These are phyloP conservation scores for Poecilus cupreus DNA, from an alignment of 2,888 invertebrate genomes.

Conservation along the genomic window DNA sequence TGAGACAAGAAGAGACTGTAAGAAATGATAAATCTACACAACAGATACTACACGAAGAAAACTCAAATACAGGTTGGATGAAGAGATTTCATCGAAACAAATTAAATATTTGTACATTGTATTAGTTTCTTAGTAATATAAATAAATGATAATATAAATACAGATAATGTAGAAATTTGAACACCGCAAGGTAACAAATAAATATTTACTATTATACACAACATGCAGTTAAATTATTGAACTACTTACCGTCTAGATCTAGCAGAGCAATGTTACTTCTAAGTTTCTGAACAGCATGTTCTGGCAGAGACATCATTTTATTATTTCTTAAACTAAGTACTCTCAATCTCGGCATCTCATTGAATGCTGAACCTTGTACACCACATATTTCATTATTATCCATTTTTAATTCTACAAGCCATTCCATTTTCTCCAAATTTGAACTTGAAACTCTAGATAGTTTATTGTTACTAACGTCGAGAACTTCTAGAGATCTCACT, in stretches of 20 bases:
- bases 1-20: too few species aligned
- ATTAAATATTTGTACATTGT: too few species aligned
- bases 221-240: background rate
- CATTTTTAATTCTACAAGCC: conserved; percentile 90
- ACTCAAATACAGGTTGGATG: too few species aligned
- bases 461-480: conserved; percentile 89
- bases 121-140: too few species aligned
- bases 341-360: conserved; percentile 88
- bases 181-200: too few species aligned
- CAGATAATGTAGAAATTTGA: too few species aligned
- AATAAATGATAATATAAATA: too few species aligned
- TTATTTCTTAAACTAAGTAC: conserved; percentile 87
- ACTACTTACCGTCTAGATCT: conserved; percentile 85
- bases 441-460: conserved; percentile 79
- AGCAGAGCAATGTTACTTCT: conserved; percentile 88
- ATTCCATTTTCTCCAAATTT: conserved; percentile 86
- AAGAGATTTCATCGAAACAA: too few species aligned
- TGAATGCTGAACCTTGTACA: conserved; percentile 87
- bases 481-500: conserved; percentile 86
- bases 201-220: background rate
- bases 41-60: too few species aligned
- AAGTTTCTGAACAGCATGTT: conserved; percentile 83
- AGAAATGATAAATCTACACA: too few species aligned
- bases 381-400: conserved; percentile 89
- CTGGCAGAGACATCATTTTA: conserved; percentile 82